Evolutionary conservation across 2,888 invertebrate species (phyloP), one percentile per base, ranked within the genome.

Genomic region (Agriotes lineatus): DNA sequence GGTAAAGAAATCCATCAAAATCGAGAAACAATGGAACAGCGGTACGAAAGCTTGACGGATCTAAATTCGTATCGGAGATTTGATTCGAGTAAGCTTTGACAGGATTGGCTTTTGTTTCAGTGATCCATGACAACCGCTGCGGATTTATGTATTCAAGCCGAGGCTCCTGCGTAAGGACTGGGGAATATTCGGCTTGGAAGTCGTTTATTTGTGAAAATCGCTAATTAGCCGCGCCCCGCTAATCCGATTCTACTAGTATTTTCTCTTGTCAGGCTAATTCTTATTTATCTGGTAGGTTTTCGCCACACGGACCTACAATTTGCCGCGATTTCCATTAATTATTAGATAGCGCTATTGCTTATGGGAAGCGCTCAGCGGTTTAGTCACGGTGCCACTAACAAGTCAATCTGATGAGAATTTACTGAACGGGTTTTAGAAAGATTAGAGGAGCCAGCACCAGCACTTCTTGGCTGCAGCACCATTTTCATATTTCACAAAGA

Each of bases 1-100:
- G 44, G 61, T 52, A 54, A 71, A 79, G 79, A 80, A 80, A 82
- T 82, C 82, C 82, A 82, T 82, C 82, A 82, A 82, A 82, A 79
- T 77, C 79, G 67, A 73, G 74, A 81, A 81, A 82, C 82, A 82
- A 82, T 82, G 80, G 81, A 76, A 77, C 80, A 76, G 78, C 77
- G 77, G 78, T 78, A 61, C 68, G 64, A 63, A 68, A 78, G 79
- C 79, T 75, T 79, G 79, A 78, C 77, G 81, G 79, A 81, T 81
- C 78, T 77, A 78, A 80, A 80, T 81, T 81, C 82, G 81, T 81
- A 81, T 78, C 76, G 76, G 78, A 76, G 81, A 80, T 81, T 81
- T 82, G 81, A 81, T 78, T 72, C 75, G 69, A 77, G 76, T 69
- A 76, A 77, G 78, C 79, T 77, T 76, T 82, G 82, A 82, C 82